Evolutionary conservation across 2,797 vertebrate genomes (phyloP).

Genomic region (Tenualosa thibaudeaui): DNA sequence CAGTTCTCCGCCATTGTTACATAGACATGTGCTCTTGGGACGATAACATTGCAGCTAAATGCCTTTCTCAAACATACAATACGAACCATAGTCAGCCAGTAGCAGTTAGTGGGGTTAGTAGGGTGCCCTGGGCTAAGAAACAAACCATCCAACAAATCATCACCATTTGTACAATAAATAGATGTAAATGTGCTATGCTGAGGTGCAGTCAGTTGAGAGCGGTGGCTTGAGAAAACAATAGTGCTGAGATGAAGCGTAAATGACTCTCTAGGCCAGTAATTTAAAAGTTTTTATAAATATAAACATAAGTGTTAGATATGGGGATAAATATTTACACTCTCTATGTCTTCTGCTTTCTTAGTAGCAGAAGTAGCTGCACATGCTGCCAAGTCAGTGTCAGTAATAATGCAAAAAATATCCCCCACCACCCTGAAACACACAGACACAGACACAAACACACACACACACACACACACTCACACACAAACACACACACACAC

Average conservation of each 20-base stretch:
- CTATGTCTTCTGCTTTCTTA: not conserved
- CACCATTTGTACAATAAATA: not conserved
- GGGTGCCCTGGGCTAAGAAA: no score
- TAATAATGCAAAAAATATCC: not conserved
- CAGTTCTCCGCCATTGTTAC: not conserved
- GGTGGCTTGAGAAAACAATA: not conserved
- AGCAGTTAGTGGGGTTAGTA: no score
- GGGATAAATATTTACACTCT: conserved; percentile 18
- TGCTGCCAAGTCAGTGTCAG: conserved; percentile 20
- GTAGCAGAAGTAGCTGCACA: not conserved
- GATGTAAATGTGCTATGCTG: not conserved
- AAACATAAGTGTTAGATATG: not conserved
- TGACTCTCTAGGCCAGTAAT: not conserved
- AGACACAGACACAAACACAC: not conserved
- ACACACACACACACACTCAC: no score
- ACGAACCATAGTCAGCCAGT: no score
- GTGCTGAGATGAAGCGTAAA: not conserved
- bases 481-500: not conserved
- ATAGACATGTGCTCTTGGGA: not conserved
- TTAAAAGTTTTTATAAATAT: no score
- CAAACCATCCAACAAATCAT: not conserved
- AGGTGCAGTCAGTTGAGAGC: not conserved
- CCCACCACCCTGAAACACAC: not conserved
- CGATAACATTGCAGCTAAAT: not conserved
- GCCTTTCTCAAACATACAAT: not conserved